Conservation (phyloP, 37 sponge, comb jelly and placozoan species). For the Axinella damicornis region DNA sequence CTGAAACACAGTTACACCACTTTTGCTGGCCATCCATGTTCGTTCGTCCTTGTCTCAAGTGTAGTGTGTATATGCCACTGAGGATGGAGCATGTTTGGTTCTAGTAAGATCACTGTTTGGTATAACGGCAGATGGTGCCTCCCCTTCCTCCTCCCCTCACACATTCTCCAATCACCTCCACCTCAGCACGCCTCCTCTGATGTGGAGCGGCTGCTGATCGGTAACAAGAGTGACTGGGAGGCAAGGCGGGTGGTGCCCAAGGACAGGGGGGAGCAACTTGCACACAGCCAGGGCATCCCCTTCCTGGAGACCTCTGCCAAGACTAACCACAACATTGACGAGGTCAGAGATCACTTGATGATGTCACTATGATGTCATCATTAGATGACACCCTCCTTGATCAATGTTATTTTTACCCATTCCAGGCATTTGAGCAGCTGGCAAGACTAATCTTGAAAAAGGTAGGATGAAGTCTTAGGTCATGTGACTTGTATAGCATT, state of each 20-base stretch:
- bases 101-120: too few species aligned
- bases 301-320: constrained; percentile 95
- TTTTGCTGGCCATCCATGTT: too few species aligned
- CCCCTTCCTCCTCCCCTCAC: too few species aligned
- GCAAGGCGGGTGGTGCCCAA: constrained; percentile 70
- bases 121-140: too few species aligned
- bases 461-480: constrained; percentile 15
- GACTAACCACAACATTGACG: constrained; percentile 84
- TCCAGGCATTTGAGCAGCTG: constrained; percentile 59
- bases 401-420: background rate
- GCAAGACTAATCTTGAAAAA: constrained; percentile 66
- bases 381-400: background rate
- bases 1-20: too few species aligned
- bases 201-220: constrained; percentile 91
- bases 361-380: background rate
- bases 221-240: constrained; percentile 95
- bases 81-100: background rate
- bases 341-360: constrained; percentile 36
- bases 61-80: too few species aligned
- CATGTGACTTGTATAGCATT: too few species aligned
- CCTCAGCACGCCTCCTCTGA: constrained; percentile 94
- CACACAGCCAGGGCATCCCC: constrained; percentile 69
- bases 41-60: too few species aligned
- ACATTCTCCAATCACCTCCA: background rate
- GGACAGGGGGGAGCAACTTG: constrained; percentile 84